Conservation (phyloP, 2,113 vertebrate species). For the Siniperca chuatsi region DNA sequence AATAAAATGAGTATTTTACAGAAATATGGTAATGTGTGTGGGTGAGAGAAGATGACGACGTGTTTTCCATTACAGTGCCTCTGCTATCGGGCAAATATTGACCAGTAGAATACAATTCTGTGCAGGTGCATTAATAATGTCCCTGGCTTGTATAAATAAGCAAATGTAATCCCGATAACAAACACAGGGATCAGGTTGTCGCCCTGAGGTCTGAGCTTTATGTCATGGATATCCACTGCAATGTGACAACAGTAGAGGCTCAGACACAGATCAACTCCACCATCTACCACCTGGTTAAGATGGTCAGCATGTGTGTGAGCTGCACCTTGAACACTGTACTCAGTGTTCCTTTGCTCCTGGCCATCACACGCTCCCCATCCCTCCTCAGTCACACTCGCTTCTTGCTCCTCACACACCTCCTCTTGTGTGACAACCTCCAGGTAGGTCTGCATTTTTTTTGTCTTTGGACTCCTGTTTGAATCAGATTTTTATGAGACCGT, state of each 20-base stretch:
- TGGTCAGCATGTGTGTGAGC: conserved; percentile 47
- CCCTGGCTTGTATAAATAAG: not conserved
- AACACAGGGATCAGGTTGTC: not conserved
- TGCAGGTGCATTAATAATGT: not conserved
- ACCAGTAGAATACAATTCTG: conserved; percentile 14
- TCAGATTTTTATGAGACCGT: not conserved
- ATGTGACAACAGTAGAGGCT: conserved; percentile 9
- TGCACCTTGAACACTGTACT: conserved; percentile 36
- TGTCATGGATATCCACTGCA: conserved; percentile 22
- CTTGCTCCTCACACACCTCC: conserved; percentile 55
- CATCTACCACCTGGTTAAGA: conserved; percentile 43
- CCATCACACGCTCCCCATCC: conserved; percentile 32
- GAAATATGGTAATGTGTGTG: not conserved
- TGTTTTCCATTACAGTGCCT: conserved; percentile 14
- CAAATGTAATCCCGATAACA: conserved; percentile 13
- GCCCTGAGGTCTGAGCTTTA: not conserved
- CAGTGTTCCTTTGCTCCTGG: conserved; percentile 43
- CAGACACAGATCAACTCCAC: conserved; percentile 42
- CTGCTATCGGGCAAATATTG: conserved; percentile 41
- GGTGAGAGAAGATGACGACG: not conserved
- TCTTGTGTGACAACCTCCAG: conserved; percentile 53
- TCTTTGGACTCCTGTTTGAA: not conserved
- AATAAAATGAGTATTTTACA: not conserved
- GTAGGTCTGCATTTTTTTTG: not conserved
- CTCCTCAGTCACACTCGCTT: conserved; percentile 56